Percentiles rank a stretch among this genome's conserved stretches.
Conservation (phyloP, 2,888 invertebrate species). For the Cantharis rufa region DNA sequence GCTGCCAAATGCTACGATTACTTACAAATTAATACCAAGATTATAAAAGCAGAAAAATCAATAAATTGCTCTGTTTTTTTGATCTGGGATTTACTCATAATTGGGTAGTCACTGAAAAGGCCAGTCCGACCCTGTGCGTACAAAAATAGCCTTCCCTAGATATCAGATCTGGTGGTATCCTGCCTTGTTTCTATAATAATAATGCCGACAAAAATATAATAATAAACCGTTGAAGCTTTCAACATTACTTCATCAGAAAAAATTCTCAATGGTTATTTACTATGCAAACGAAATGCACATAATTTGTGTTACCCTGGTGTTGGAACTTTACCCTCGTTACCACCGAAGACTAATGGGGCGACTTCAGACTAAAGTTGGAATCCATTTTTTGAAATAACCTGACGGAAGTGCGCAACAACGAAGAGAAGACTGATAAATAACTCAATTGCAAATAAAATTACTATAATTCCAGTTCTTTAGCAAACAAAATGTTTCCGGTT, state of each 20-base stretch:
- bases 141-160: too few species aligned
- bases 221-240: not conserved
- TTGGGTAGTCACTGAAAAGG: too few species aligned
- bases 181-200: not conserved
- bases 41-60: too few species aligned
- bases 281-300: not conserved
- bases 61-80: too few species aligned
- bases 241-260: not conserved
- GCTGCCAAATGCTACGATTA: too few species aligned
- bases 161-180: not conserved
- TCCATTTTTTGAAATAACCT: not conserved
- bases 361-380: not conserved
- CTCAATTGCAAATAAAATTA: not conserved
- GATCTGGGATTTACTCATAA: too few species aligned
- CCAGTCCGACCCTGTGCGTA: too few species aligned
- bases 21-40: too few species aligned
- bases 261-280: not conserved
- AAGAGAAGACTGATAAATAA: not conserved
- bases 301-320: not conserved
- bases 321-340: not conserved
- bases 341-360: not conserved
- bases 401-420: not conserved
- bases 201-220: not conserved
- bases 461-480: not conserved
- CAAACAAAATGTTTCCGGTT: not conserved